Evolutionary conservation across 2,797 vertebrate genomes (phyloP), one percentile per base, ranked within the genome.

Genomic region (Cheracebus regulus): DNA sequence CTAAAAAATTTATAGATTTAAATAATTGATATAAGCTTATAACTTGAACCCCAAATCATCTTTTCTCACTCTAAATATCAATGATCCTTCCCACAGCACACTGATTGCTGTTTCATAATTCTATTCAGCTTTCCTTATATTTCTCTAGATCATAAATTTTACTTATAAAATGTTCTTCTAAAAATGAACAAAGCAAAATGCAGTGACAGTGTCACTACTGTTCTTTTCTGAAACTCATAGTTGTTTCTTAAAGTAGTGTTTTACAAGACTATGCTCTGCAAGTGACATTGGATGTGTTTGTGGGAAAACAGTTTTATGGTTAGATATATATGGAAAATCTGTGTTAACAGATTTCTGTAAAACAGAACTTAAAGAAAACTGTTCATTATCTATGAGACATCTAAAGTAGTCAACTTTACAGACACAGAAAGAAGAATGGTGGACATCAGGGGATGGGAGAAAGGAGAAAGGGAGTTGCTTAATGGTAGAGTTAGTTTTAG

Each of bases 381-480:
- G 9, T 64, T 67, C 41, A 55, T 46, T 92, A 67, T 36, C 14
- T 78, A 39, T 46, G 1, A n/a, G 5, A 4, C 17, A 67, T 67
- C 33, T n/a, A 67, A n/a, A 67, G 61, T 15, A 67, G 33, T n/a
- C 15, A n/a, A n/a, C n/a, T 67, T n/a, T 17, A n/a, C 33, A 67
- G 61, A 67, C 61, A 67, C 33, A 33, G 14, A 64, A 8, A n/a
- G 61, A 33, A 33, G 61, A 67, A 67, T 67, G 33, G 26, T 79
- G 20, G 7, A n/a, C 82, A 28, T 28, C 5, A 61, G 5, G 4
- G 24, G 3, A 3, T 6, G 1, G 0, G 61, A 2, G 4, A 4
- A 11, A 3, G 4, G 17, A 2, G 33, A 1, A 14, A 64, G 8
- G 5, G 1, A 17, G n/a, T n/a, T 46, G 2, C 61, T 57, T 76